phyloP scores from a whole-genome alignment of 2,888 invertebrate species.

The Smittia aterrima region DNA sequence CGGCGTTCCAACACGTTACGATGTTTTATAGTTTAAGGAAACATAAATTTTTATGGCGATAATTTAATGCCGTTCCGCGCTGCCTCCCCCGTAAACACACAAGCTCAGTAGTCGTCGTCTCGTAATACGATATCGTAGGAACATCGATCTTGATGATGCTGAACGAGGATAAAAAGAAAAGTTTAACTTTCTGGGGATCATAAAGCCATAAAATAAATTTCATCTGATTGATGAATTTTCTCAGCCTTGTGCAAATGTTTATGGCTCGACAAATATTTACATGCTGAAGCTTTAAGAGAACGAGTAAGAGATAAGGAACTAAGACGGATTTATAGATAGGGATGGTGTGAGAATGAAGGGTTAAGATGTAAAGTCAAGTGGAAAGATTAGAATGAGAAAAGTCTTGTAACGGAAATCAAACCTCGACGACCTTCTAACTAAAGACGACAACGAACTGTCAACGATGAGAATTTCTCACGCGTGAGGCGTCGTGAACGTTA shows the following conservation, averaged over 20 bases:
- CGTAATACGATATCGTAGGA: not conserved
- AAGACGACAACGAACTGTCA: too few relatives aligned
- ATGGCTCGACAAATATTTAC: conserved; percentile 17
- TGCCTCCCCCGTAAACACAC: too few relatives aligned
- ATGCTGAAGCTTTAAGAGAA: not conserved
- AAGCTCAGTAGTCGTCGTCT: not conserved
- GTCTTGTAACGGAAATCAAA: too few relatives aligned
- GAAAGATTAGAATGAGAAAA: too few relatives aligned
- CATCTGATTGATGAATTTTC: conserved; percentile 15
- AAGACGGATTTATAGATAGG: conserved; percentile 3
- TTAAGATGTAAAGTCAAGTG: too few relatives aligned
- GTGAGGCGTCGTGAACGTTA: too few relatives aligned
- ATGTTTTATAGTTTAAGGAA: conserved; percentile 11
- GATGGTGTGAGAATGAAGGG: not conserved
- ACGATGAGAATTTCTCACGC: too few relatives aligned
- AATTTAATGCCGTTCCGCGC: not conserved
- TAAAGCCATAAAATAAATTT: conserved; percentile 21
- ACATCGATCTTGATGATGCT: conserved; percentile 4
- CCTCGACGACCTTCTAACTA: too few relatives aligned
- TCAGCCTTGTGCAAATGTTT: conserved; percentile 16
- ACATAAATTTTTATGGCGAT: conserved; percentile 1
- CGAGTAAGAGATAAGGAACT: not conserved
- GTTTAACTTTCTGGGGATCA: conserved; percentile 10
- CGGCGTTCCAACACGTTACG: not conserved
- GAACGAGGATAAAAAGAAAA: not conserved